These are phyloP conservation scores for Lasiurus cinereus DNA, from an alignment of 2,113 vertebrate genomes.

Conservation along the genomic window DNA sequence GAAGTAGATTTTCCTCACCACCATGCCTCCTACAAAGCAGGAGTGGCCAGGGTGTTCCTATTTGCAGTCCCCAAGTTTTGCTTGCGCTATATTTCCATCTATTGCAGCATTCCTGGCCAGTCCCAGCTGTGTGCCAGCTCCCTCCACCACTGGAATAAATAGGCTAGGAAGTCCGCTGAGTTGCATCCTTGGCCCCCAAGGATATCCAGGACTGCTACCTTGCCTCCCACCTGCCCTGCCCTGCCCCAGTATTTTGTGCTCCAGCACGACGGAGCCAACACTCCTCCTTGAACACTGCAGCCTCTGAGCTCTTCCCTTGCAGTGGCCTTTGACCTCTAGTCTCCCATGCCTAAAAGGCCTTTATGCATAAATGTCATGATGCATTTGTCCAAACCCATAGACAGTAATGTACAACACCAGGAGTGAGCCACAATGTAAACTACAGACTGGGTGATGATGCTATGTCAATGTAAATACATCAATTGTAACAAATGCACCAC, in stretches of 20 bases:
- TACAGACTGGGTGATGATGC: neutral
- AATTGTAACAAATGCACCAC: fast-evolving
- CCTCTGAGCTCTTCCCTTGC: neutral
- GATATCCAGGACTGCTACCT: neutral
- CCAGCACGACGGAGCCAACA: neutral
- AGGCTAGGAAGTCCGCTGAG: neutral
- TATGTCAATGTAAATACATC: neutral
- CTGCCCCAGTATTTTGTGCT: too few relatives aligned
- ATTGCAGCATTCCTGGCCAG: neutral
- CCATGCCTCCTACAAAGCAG: neutral
- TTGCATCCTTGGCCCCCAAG: neutral
- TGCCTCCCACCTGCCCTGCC: neutral
- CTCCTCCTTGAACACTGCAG: neutral
- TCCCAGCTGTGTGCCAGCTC: neutral
- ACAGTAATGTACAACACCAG: neutral
- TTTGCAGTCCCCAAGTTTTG: neutral
- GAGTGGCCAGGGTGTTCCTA: neutral
- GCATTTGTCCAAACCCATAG: neutral
- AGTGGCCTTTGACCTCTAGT: neutral
- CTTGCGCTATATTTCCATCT: neutral
- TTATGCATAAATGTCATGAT: too few relatives aligned
- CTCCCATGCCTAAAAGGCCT: neutral
- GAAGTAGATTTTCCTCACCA: neutral
- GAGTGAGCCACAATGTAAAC: neutral
- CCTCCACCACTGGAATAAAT: neutral